Percentiles rank a stretch among this genome's conserved stretches.
Conservation (phyloP, 1,140 invertebrate species). For the Oncopodura yosiiana region DNA sequence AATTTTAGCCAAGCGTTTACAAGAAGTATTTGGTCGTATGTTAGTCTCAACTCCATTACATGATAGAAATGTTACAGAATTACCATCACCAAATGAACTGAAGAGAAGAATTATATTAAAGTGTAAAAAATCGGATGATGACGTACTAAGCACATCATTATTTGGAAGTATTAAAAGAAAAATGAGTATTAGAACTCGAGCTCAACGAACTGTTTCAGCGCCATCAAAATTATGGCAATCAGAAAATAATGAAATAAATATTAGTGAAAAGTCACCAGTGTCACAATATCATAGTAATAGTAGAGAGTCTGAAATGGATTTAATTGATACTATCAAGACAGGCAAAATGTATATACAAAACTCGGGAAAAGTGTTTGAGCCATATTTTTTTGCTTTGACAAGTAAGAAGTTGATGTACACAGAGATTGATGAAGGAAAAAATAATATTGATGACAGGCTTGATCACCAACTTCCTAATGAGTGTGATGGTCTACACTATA, state of each 20-base stretch:
- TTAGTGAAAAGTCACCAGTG: too few relatives aligned
- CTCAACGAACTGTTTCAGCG: too few relatives aligned
- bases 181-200: too few relatives aligned
- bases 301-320: too few relatives aligned
- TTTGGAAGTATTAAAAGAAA: too few relatives aligned
- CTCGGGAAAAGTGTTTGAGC: slow-evolving; percentile 79
- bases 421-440: slow-evolving; percentile 45
- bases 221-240: too few relatives aligned
- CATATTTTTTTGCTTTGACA: slow-evolving; percentile 87
- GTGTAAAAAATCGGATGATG: slow-evolving; percentile 89
- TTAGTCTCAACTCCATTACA: slow-evolving; percentile 65
- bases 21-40: slow-evolving; percentile 84
- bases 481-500: slow-evolving; percentile 77
- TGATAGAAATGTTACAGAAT: slow-evolving; percentile 61
- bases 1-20: too few relatives aligned
- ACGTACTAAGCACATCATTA: too few relatives aligned
- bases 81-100: slow-evolving; percentile 75
- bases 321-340: slow-evolving; percentile 80
- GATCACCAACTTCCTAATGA: background rate
- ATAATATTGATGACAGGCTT: slow-evolving; percentile 46
- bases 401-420: slow-evolving; percentile 80
- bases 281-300: too few relatives aligned
- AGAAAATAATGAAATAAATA: too few relatives aligned
- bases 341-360: slow-evolving; percentile 84
- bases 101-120: slow-evolving; percentile 69